These are phyloP conservation scores for Aplysia californica DNA, from an alignment of 1,140 invertebrate genomes.

Conservation along the genomic window DNA sequence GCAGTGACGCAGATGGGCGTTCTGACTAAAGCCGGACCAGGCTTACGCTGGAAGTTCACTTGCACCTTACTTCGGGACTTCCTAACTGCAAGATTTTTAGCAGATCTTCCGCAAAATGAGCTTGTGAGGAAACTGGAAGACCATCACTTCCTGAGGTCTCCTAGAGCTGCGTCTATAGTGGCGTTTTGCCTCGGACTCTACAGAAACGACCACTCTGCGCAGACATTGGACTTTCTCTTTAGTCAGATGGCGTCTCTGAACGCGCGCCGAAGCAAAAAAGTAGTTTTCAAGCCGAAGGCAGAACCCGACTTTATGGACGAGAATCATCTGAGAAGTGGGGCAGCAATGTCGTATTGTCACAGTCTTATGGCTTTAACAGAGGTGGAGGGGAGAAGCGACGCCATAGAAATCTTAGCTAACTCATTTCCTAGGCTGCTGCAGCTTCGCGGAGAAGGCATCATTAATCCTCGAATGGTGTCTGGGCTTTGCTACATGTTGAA, in stretches of 20 bases:
- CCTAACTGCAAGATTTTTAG: conserved; percentile 47
- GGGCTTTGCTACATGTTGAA: conserved; percentile 35
- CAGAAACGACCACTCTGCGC: conserved; percentile 35
- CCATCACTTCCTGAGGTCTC: conserved; percentile 38
- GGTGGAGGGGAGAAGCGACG: neutral
- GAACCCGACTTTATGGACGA: neutral
- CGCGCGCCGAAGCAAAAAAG: neutral
- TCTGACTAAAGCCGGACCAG: conserved; percentile 29
- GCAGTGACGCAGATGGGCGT: conserved; percentile 43
- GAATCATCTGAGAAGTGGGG: neutral
- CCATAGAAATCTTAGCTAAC: neutral
- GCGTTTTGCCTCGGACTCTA: conserved; percentile 44
- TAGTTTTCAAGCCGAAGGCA: neutral
- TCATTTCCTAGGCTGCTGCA: conserved; percentile 20
- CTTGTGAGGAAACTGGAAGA: conserved; percentile 36
- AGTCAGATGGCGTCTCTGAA: conserved; percentile 28
- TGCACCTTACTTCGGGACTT: conserved; percentile 46
- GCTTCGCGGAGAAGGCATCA: conserved; percentile 34
- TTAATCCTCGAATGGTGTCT: conserved; percentile 30
- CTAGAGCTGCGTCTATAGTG: conserved; percentile 38
- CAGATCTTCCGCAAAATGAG: conserved; percentile 40
- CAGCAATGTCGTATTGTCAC: conserved; percentile 28
- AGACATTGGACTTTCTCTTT: conserved; percentile 35
- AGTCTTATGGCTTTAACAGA: neutral
- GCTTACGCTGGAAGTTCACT: conserved; percentile 33